phyloP scores from a whole-genome alignment of 2,797 vertebrate genomes.

The Diglossa cyanea region DNA sequence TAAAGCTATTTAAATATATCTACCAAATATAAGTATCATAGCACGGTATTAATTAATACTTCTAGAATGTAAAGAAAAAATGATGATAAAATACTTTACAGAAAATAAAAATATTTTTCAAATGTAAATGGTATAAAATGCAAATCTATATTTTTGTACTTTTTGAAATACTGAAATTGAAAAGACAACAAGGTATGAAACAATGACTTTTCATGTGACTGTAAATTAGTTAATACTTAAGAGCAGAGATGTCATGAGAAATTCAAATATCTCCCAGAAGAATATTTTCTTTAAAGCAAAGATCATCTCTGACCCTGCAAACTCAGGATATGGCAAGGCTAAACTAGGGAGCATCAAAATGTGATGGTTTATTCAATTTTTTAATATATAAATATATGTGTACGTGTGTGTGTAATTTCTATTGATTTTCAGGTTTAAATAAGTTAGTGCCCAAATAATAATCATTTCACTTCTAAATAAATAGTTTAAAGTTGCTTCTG shows the following conservation, averaged over 20 bases:
- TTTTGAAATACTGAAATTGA: neutral
- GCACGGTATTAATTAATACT: neutral
- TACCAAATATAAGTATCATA: neutral
- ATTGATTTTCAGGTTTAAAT: neutral
- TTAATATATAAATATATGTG: rapidly evolving
- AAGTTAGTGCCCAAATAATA: neutral
- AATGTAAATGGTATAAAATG: neutral
- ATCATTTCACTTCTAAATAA: neutral
- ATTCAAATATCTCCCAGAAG: neutral
- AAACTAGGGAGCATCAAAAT: neutral
- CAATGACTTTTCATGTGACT: neutral
- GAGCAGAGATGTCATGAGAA: neutral
- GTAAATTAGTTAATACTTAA: neutral
- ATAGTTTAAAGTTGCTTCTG: neutral
- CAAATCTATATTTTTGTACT: neutral
- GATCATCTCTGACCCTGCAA: neutral
- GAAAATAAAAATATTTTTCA: neutral
- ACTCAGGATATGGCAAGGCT: neutral
- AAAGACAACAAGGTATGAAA: neutral
- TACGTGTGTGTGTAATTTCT: neutral
- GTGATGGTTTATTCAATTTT: neutral
- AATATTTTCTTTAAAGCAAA: neutral
- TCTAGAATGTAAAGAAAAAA: neutral
- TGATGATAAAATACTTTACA: neutral
- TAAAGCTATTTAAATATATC: neutral